Percentiles rank a stretch among this genome's conserved stretches.
Conservation (phyloP, 92 coral and sea anemone genomes). For the Heliopora coerulea region DNA sequence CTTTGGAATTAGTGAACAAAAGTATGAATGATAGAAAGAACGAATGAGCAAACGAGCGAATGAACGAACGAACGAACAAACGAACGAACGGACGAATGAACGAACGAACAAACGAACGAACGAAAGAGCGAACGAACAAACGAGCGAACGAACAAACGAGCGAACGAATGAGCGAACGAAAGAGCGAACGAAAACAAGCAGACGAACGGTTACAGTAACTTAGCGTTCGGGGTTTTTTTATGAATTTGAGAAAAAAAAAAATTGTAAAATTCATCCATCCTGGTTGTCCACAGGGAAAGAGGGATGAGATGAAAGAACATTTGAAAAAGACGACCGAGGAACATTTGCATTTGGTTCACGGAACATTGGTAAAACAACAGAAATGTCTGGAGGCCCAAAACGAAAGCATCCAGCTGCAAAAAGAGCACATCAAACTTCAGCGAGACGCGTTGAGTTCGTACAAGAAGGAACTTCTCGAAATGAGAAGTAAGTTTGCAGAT, state of each 20-base stretch:
- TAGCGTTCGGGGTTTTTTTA: no score
- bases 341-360: constrained; percentile 70
- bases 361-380: constrained; percentile 68
- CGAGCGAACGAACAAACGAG: not conserved
- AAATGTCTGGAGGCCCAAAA: constrained; percentile 76
- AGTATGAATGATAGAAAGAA: not conserved
- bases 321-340: constrained; percentile 53
- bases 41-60: not conserved
- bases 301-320: constrained; percentile 82
- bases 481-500: constrained; percentile 79
- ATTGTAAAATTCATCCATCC: no score
- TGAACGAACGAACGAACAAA: constrained; percentile 7
- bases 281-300: constrained; percentile 74
- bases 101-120: not conserved
- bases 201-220: not conserved
- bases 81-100: not conserved
- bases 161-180: not conserved
- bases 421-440: constrained; percentile 92
- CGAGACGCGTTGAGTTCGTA: constrained; percentile 77
- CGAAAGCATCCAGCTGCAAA: constrained; percentile 89
- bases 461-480: constrained; percentile 77
- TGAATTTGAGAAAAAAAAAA: no score
- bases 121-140: not conserved
- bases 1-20: not conserved
- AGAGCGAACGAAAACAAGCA: not conserved